A percentile compares a stretch with the other conserved stretches of the same genome.
phyloP scores from a whole-genome alignment of 1,140 invertebrate species.

The Pteromalus puparum region DNA sequence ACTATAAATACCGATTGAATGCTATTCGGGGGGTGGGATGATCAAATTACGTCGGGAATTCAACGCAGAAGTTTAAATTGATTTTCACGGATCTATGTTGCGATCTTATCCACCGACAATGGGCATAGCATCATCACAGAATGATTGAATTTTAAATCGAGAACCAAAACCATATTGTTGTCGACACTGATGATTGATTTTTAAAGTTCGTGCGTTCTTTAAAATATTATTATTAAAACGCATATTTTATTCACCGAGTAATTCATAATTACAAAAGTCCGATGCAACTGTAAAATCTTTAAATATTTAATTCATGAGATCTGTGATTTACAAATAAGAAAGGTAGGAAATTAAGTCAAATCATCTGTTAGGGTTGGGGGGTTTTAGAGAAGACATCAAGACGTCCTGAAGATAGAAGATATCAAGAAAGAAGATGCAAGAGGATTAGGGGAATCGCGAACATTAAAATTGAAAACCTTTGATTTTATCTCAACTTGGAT shows the following conservation, averaged over 20 bases:
- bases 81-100: neutral
- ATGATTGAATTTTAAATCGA: neutral
- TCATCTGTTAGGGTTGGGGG: slow-evolving; percentile 46
- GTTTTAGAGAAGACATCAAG: slow-evolving; percentile 59
- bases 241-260: too few relatives aligned
- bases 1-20: slow-evolving; percentile 67
- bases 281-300: neutral
- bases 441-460: slow-evolving; percentile 55
- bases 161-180: neutral
- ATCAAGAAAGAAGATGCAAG: slow-evolving; percentile 69
- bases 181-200: neutral
- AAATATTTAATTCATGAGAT: neutral
- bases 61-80: slow-evolving; percentile 34
- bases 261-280: too few relatives aligned
- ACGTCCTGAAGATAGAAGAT: slow-evolving; percentile 68
- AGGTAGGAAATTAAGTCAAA: neutral
- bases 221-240: too few relatives aligned
- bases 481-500: too few relatives aligned
- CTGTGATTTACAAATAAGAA: neutral
- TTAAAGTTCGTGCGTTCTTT: neutral
- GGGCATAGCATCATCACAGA: neutral
- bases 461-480: too few relatives aligned
- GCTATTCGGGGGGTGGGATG: slow-evolving; percentile 69
- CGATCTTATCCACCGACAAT: neutral
- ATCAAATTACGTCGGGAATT: neutral